phyloP scores from a whole-genome alignment of 2,888 invertebrate genomes.

The Callosobruchus maculatus region DNA sequence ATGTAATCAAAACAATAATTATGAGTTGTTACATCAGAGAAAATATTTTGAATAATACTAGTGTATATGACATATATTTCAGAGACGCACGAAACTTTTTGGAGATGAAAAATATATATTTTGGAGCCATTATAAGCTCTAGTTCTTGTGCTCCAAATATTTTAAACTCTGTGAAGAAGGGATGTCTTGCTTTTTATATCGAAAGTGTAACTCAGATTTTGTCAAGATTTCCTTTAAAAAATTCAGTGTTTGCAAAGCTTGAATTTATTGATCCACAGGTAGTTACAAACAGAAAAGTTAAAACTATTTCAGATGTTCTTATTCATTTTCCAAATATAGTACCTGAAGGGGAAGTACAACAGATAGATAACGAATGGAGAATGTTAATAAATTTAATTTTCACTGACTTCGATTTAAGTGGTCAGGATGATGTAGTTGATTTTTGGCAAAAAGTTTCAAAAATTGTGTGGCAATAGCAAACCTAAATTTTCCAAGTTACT shows the following conservation, averaged over 20 bases:
- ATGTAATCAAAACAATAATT: conserved; percentile 1
- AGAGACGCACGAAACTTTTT: not conserved
- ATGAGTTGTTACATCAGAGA: not conserved
- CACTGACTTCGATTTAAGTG: not conserved
- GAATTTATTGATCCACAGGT: not conserved
- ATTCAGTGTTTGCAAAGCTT: conserved; percentile 3
- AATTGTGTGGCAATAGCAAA: no score
- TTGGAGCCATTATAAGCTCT: not conserved
- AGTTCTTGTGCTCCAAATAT: not conserved
- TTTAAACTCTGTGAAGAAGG: not conserved
- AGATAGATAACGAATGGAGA: no score
- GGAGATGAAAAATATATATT: not conserved
- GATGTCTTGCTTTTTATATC: conserved; percentile 1
- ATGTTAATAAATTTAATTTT: not conserved
- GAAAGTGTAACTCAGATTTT: conserved; percentile 4
- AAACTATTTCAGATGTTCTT: not conserved
- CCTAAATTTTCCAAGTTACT: no score
- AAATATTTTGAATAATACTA: not conserved
- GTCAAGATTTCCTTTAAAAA: conserved; percentile 5
- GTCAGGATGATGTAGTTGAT: no score
- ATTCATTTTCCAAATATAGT: conserved; percentile 3
- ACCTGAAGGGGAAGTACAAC: not conserved
- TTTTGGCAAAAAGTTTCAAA: no score
- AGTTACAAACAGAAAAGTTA: not conserved
- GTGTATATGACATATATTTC: not conserved